Conservation (phyloP, 2,113 vertebrate species). For the Antigone vipio region DNA sequence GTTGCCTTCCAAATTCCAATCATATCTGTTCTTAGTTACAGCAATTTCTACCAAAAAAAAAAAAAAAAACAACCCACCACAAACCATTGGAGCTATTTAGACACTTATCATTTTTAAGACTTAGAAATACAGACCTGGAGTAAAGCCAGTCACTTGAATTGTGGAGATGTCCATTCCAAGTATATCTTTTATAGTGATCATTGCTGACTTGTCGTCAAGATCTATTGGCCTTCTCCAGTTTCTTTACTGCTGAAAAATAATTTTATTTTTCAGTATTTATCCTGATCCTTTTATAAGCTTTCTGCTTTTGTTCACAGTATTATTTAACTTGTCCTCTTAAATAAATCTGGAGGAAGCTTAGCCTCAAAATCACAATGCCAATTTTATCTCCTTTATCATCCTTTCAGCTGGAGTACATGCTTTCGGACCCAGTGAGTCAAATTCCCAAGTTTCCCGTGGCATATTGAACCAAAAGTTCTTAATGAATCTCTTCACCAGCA, state of each 20-base stretch:
- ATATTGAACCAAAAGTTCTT: not conserved
- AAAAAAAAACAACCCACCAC: not conserved
- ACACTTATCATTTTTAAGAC: slow-evolving; percentile 72
- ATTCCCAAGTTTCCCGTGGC: slow-evolving; percentile 3
- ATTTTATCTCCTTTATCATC: not conserved
- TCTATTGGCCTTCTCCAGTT: slow-evolving; percentile 56
- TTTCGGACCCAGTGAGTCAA: slow-evolving; percentile 14
- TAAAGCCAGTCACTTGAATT: slow-evolving; percentile 70
- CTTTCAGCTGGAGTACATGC: not conserved
- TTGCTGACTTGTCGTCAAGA: slow-evolving; percentile 58
- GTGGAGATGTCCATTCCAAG: slow-evolving; percentile 65
- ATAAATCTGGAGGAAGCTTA: slow-evolving; percentile 50
- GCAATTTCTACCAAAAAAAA: slow-evolving; percentile 47
- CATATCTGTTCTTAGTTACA: slow-evolving; percentile 69
- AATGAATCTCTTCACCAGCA: not conserved
- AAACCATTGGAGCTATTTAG: slow-evolving; percentile 47
- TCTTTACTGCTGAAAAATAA: slow-evolving; percentile 51
- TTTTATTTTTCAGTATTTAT: slow-evolving; percentile 71
- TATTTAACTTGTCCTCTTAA: slow-evolving; percentile 56
- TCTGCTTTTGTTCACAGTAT: slow-evolving; percentile 9
- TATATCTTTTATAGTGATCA: slow-evolving; percentile 71
- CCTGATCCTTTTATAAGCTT: slow-evolving; percentile 45
- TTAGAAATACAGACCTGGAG: slow-evolving; percentile 72
- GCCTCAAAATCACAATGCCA: slow-evolving; percentile 40
- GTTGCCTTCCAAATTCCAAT: slow-evolving; percentile 70